phyloP scores from a whole-genome alignment of 2,888 invertebrate species.

The Leptinotarsa rubiginosa region DNA sequence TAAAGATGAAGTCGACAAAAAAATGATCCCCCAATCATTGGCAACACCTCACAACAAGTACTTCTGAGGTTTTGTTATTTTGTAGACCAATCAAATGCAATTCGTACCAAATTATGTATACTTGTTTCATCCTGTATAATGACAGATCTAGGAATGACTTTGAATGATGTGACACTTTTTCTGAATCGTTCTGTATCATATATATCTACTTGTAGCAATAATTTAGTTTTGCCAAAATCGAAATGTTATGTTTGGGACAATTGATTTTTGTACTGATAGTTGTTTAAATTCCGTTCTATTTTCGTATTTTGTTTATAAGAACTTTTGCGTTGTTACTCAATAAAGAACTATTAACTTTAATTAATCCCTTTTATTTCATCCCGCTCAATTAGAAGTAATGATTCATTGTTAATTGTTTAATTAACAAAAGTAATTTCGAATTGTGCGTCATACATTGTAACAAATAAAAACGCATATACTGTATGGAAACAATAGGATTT shows the following conservation, averaged over 20 bases:
- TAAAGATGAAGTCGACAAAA: too few species aligned
- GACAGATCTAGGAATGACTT: background rate
- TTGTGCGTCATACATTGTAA: conserved; percentile 32
- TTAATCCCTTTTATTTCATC: conserved; percentile 58
- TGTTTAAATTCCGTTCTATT: conserved; percentile 41
- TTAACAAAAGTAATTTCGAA: conserved; percentile 47
- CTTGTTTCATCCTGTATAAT: background rate
- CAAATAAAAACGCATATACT: background rate
- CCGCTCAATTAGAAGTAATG: conserved; percentile 55
- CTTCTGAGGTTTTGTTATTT: too few species aligned
- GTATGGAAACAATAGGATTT: conserved; percentile 21
- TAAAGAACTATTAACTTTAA: conserved; percentile 60
- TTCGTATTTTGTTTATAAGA: conserved; percentile 46
- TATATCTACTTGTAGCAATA: conserved; percentile 14
- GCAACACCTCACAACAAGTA: too few species aligned
- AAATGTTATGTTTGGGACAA: conserved; percentile 35
- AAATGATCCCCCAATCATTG: too few species aligned
- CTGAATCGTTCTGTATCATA: background rate
- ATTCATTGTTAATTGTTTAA: conserved; percentile 54
- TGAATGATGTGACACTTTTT: background rate
- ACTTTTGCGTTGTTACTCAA: conserved; percentile 55
- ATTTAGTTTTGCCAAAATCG: conserved; percentile 25
- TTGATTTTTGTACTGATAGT: conserved; percentile 34
- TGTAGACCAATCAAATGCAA: too few species aligned
- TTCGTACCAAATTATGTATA: background rate